phyloP scores from a whole-genome alignment of 2,888 invertebrate species.

The Idaea dimidiata region DNA sequence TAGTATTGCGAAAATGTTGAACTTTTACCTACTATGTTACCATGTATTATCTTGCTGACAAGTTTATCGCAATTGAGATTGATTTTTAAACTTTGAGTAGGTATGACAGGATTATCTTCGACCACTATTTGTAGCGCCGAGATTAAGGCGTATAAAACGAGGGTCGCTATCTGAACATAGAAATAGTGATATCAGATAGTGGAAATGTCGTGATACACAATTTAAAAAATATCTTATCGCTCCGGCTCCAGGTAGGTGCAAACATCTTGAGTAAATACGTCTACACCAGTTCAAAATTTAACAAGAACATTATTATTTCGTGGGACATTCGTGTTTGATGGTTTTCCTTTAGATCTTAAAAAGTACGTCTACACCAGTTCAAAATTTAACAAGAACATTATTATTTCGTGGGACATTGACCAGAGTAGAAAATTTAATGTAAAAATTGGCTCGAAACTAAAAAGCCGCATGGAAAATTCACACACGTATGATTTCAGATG shows the following conservation, averaged over 20 bases:
- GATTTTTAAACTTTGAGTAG: slow-evolving; percentile 44
- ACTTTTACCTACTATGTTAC: neutral
- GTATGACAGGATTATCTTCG: slow-evolving; percentile 46
- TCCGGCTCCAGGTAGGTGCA: slow-evolving; percentile 50
- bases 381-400: slow-evolving; percentile 31
- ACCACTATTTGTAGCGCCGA: slow-evolving; percentile 48
- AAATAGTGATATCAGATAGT: slow-evolving; percentile 45
- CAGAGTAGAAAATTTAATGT: slow-evolving; percentile 27
- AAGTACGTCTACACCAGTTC: slow-evolving; percentile 22
- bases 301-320: slow-evolving; percentile 27
- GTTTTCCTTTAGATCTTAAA: too few species aligned
- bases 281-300: slow-evolving; percentile 35
- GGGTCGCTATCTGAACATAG: slow-evolving; percentile 47
- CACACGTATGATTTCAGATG: slow-evolving; percentile 17
- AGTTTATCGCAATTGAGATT: slow-evolving; percentile 58
- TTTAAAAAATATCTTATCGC: slow-evolving; percentile 70
- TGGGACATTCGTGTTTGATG: slow-evolving; percentile 31
- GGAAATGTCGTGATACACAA: slow-evolving; percentile 51
- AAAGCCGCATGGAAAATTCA: slow-evolving; percentile 32
- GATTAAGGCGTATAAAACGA: slow-evolving; percentile 49
- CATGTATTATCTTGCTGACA: slow-evolving; percentile 38
- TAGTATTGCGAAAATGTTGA: too few species aligned
- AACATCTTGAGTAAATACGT: slow-evolving; percentile 56
- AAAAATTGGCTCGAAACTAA: slow-evolving; percentile 39
- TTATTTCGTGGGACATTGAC: slow-evolving; percentile 37